Evolutionary conservation across 2,888 invertebrate species (phyloP).

Genomic region (Chymomyza fuscimana): DNA sequence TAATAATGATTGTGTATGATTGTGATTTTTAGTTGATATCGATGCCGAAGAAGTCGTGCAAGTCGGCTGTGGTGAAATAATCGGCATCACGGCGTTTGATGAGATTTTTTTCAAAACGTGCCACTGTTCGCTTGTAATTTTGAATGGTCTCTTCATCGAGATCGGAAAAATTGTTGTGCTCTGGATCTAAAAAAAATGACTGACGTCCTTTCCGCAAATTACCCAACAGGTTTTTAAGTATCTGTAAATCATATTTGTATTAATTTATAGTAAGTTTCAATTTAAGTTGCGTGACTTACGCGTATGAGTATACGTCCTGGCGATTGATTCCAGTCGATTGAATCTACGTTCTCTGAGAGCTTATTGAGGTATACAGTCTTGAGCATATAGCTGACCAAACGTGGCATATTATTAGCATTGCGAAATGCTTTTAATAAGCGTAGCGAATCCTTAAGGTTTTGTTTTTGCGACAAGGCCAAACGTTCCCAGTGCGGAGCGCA

Average conservation of each 20-base stretch:
- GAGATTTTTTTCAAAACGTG: neutral
- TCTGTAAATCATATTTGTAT: conserved; percentile 6
- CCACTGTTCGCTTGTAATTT: conserved; percentile 22
- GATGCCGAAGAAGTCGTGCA: conserved; percentile 30
- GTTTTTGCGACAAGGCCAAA: conserved; percentile 39
- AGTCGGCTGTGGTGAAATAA: conserved; percentile 24
- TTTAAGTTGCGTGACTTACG: conserved; percentile 25
- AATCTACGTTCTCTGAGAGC: neutral
- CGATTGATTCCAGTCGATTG: conserved; percentile 26
- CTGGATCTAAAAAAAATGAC: conserved; percentile 30
- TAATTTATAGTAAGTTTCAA: neutral
- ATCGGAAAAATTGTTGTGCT: conserved; percentile 25
- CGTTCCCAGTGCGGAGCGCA: conserved; percentile 59
- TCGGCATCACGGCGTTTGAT: conserved; percentile 25
- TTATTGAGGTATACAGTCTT: conserved; percentile 58
- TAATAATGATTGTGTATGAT: no score
- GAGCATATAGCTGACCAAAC: conserved; percentile 37
- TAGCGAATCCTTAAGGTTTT: conserved; percentile 60
- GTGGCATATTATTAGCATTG: conserved; percentile 50
- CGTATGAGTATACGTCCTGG: conserved; percentile 47
- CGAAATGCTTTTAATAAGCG: conserved; percentile 63
- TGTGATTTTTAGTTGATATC: neutral
- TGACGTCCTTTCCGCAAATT: conserved; percentile 5
- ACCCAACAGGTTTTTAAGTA: conserved; percentile 12
- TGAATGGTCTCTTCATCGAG: neutral